Evolutionary conservation across 2,113 vertebrate genomes (phyloP).

Genomic region (Apteryx owenii): DNA sequence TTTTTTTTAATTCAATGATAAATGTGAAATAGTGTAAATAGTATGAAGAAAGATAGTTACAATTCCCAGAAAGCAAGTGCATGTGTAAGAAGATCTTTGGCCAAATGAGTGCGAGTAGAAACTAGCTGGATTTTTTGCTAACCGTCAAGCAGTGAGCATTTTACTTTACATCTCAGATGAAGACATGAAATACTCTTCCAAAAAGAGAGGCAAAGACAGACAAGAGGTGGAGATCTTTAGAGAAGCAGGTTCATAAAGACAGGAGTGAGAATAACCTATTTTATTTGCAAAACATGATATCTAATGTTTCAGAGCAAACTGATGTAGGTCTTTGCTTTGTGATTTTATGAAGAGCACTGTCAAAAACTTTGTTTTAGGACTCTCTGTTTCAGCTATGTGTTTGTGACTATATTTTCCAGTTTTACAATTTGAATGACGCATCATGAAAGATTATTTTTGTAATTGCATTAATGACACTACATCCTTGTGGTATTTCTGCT

Average conservation of each 20-base stretch:
- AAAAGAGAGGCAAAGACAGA: neutral
- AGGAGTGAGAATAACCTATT: neutral
- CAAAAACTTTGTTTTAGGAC: neutral
- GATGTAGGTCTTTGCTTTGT: neutral
- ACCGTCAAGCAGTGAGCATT: neutral
- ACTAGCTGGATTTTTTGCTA: neutral
- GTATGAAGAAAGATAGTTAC: neutral
- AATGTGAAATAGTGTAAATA: neutral
- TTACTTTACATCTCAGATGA: neutral
- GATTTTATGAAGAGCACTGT: neutral
- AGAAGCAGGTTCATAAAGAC: neutral
- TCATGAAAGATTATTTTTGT: neutral
- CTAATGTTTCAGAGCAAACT: neutral
- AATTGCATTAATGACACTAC: neutral
- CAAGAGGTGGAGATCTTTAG: neutral
- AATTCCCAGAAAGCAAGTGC: neutral
- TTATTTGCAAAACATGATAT: neutral
- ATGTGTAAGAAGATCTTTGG: neutral
- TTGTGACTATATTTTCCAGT: neutral
- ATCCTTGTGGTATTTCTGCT: neutral
- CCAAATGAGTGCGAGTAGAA: neutral
- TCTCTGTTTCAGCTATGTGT: neutral
- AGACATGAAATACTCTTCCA: neutral
- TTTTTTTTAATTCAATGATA: too few species aligned
- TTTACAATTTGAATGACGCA: neutral